Evolutionary conservation across 2,113 vertebrate genomes (phyloP).

Genomic region (Amblyopsis rosae): DNA sequence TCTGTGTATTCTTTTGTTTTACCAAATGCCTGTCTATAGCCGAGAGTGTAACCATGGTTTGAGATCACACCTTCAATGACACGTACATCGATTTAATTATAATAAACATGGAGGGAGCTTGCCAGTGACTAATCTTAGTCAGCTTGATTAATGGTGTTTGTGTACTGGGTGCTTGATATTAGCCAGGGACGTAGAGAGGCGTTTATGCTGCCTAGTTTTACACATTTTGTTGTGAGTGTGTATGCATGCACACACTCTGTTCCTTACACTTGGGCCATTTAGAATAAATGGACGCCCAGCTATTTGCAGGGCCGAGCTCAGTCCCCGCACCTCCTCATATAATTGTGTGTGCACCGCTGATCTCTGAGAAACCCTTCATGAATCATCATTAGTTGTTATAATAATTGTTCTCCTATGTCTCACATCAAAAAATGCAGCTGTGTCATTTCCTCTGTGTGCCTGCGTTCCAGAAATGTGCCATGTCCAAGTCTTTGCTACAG

Average conservation of each 20-base stretch:
- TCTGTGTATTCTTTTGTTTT: not conserved
- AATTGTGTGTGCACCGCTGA: slow-evolving; percentile 61
- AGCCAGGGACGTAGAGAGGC: slow-evolving; percentile 45
- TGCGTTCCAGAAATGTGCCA: not conserved
- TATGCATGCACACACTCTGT: slow-evolving; percentile 12
- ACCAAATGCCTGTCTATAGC: slow-evolving; percentile 18
- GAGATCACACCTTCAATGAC: slow-evolving; percentile 36
- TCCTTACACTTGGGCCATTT: slow-evolving; percentile 8
- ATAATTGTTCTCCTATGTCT: slow-evolving; percentile 54
- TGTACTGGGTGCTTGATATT: slow-evolving; percentile 57
- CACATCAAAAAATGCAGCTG: slow-evolving; percentile 15
- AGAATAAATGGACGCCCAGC: slow-evolving; percentile 38
- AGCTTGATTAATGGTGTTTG: slow-evolving; percentile 76
- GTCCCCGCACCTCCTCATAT: slow-evolving; percentile 21
- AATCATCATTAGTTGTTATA: slow-evolving; percentile 73
- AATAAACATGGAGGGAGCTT: slow-evolving; percentile 67
- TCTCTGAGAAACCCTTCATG: slow-evolving; percentile 63
- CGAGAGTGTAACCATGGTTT: slow-evolving; percentile 14
- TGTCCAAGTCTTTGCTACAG: slow-evolving; percentile 7
- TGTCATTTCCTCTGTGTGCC: not conserved
- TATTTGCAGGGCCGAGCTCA: slow-evolving; percentile 37
- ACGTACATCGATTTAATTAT: slow-evolving; percentile 71
- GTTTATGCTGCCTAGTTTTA: slow-evolving; percentile 4
- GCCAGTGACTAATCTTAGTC: slow-evolving; percentile 69
- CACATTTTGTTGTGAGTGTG: not conserved